A percentile compares a stretch with the other conserved stretches of the same genome.
phyloP scores from a whole-genome alignment of 2,113 vertebrate genomes.

The Ptilonorhynchus violaceus region DNA sequence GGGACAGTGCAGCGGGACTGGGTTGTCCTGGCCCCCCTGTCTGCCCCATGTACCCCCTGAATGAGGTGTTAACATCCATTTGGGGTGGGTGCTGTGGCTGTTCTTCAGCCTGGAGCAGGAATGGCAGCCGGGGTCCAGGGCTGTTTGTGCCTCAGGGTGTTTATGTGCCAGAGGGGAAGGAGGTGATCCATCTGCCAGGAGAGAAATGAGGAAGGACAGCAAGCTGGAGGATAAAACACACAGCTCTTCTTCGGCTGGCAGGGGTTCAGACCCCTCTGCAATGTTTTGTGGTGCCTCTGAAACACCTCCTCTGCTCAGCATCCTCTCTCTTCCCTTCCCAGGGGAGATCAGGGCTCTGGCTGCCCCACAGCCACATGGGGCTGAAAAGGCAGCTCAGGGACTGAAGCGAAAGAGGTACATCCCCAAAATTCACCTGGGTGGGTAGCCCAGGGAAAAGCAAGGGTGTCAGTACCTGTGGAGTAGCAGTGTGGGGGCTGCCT shows the following conservation, averaged over 20 bases:
- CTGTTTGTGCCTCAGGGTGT: not conserved
- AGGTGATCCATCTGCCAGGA: not conserved
- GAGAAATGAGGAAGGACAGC: not conserved
- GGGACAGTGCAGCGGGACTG: not conserved
- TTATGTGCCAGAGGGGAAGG: not conserved
- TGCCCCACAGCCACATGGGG: not conserved
- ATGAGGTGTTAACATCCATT: not conserved
- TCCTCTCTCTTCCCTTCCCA: not conserved
- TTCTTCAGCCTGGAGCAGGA: not conserved
- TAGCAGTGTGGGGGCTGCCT: not conserved
- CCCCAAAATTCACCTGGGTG: not conserved
- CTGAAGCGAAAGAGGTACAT: not conserved
- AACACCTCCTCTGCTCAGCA: not conserved
- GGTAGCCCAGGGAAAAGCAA: not conserved
- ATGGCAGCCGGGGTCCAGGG: rapidly evolving
- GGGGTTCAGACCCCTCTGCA: not conserved
- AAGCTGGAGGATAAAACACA: not conserved
- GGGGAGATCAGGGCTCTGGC: not conserved
- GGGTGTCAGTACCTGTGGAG: not conserved
- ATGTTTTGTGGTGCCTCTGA: rapidly evolving
- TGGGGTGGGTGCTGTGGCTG: not conserved
- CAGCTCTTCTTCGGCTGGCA: not conserved
- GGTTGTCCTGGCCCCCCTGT: not conserved
- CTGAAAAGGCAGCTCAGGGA: not conserved
- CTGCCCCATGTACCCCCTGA: not conserved